A percentile compares a stretch with the other conserved stretches of the same genome.
Evolutionary conservation across 2,888 invertebrate genomes (phyloP).

Genomic region (Xestoiulus laeticollis): DNA sequence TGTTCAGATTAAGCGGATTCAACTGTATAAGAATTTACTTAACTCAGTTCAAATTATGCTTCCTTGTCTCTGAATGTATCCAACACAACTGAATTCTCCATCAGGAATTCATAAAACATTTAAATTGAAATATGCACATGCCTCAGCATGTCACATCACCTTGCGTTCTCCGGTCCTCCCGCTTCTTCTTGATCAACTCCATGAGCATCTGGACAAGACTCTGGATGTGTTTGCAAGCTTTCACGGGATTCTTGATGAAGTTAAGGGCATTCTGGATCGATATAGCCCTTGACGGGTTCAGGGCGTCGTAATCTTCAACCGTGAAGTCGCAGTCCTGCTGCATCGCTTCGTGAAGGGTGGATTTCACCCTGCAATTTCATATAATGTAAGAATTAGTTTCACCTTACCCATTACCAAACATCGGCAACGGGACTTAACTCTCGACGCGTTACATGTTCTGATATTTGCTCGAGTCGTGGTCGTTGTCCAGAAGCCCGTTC

Average conservation of each 20-base stretch:
- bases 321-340: slow-evolving; percentile 90
- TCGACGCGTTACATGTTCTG: slow-evolving; percentile 79
- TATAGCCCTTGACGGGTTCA: slow-evolving; percentile 91
- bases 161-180: slow-evolving; percentile 88
- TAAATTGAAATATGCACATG: too few relatives aligned
- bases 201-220: slow-evolving; percentile 85
- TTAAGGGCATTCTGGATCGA: slow-evolving; percentile 91
- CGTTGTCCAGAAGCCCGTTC: slow-evolving; percentile 89
- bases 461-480: slow-evolving; percentile 95
- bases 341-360: slow-evolving; percentile 90
- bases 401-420: not conserved
- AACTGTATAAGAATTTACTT: too few relatives aligned
- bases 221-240: slow-evolving; percentile 91
- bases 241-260: slow-evolving; percentile 94
- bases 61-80: too few relatives aligned
- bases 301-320: slow-evolving; percentile 81
- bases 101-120: too few relatives aligned
- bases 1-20: too few relatives aligned
- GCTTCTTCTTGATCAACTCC: slow-evolving; percentile 83
- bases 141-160: too few relatives aligned
- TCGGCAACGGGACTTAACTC: not conserved
- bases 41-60: too few relatives aligned
- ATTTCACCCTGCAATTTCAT: slow-evolving; percentile 80
- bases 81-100: too few relatives aligned
- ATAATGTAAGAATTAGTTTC: not conserved